Evolutionary conservation across 1,140 invertebrate genomes (phyloP).

Genomic region (Drosophila mojavensis): DNA sequence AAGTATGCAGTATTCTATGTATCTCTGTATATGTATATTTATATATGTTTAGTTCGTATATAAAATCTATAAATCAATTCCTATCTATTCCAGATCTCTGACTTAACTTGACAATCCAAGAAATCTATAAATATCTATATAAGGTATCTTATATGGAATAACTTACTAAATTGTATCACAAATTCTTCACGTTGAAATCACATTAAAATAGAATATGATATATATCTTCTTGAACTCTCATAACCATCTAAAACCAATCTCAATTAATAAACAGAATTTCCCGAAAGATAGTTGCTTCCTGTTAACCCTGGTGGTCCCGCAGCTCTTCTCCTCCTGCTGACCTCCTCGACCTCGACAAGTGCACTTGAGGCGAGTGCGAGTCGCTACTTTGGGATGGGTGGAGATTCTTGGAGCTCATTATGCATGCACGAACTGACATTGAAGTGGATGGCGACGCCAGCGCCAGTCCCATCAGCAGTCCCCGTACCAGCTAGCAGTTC

Average conservation of each 20-base stretch:
- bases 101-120: too few relatives aligned
- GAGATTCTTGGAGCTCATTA: slow-evolving; percentile 57
- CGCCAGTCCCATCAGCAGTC: slow-evolving; percentile 1
- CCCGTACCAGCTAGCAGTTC: neutral
- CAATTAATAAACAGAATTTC: slow-evolving; percentile 47
- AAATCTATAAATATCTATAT: too few relatives aligned
- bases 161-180: too few relatives aligned
- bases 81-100: too few relatives aligned
- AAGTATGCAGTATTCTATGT: neutral
- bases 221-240: too few relatives aligned
- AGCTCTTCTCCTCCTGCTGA: slow-evolving; percentile 8
- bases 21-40: neutral
- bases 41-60: too few relatives aligned
- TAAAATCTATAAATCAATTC: too few relatives aligned
- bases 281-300: slow-evolving; percentile 68
- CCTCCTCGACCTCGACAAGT: slow-evolving; percentile 39
- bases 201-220: too few relatives aligned
- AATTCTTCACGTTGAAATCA: too few relatives aligned
- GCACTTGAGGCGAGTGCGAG: slow-evolving; percentile 68
- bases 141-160: too few relatives aligned
- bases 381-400: slow-evolving; percentile 21
- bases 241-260: too few relatives aligned
- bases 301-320: slow-evolving; percentile 52
- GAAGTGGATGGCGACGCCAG: slow-evolving; percentile 67
- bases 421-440: slow-evolving; percentile 79